Percentiles rank a stretch among this genome's conserved stretches.
These are phyloP conservation scores for Hirundo rustica DNA, from an alignment of 2,797 vertebrate genomes.

Conservation along the genomic window DNA sequence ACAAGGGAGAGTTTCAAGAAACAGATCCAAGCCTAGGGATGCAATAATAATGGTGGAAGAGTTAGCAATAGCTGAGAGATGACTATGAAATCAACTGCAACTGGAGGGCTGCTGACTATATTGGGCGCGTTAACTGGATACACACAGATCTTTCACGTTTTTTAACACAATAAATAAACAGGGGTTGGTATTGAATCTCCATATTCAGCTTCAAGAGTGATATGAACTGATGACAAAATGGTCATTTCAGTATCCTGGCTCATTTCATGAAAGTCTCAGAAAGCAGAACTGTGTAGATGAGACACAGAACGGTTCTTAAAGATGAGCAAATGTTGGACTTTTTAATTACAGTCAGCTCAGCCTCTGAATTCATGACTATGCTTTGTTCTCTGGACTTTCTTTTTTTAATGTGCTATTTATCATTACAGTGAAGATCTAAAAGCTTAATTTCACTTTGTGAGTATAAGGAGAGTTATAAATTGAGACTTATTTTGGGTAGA, in stretches of 20 bases:
- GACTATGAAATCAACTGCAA: background rate
- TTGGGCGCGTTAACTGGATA: background rate
- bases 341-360: background rate
- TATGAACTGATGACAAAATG: background rate
- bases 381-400: background rate
- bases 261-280: background rate
- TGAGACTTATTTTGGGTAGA: slow-evolving; percentile 3
- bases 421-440: background rate
- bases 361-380: background rate
- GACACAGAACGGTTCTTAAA: background rate
- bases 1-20: background rate
- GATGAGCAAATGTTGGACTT: background rate
- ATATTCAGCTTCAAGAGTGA: background rate
- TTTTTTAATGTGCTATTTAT: background rate
- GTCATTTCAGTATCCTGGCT: background rate
- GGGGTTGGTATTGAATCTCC: background rate
- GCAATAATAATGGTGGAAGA: background rate
- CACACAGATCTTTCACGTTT: background rate
- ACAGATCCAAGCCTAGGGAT: background rate
- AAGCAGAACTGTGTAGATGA: background rate
- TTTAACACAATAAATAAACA: background rate
- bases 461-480: background rate
- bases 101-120: background rate
- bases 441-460: background rate
- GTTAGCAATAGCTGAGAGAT: background rate